These are phyloP conservation scores for Oscheius myriophilus DNA, from an alignment of 2,888 invertebrate species.

Conservation along the genomic window DNA sequence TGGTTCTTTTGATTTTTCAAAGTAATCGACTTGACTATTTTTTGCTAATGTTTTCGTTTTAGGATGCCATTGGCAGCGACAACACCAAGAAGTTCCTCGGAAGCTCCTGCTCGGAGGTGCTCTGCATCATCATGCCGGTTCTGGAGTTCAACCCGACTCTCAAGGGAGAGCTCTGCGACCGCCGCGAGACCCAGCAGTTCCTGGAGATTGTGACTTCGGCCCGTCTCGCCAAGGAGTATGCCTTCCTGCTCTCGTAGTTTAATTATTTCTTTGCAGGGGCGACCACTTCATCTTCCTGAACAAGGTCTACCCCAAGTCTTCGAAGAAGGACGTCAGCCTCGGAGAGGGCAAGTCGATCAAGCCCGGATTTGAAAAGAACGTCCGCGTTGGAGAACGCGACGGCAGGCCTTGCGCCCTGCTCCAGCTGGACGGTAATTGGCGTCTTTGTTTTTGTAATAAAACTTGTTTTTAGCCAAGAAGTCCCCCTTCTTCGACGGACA, in stretches of 20 bases:
- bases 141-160: background rate
- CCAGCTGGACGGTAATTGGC: no score
- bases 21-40: no score
- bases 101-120: conserved; percentile 15
- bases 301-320: conserved; percentile 20
- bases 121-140: background rate
- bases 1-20: no score
- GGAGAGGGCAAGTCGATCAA: conserved; percentile 34
- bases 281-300: conserved; percentile 25
- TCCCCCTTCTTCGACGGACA: conserved; percentile 25
- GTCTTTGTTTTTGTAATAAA: background rate
- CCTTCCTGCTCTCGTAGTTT: background rate
- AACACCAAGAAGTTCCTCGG: conserved; percentile 11
- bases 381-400: conserved; percentile 26
- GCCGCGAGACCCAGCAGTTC: conserved; percentile 24
- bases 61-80: conserved; percentile 9
- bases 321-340: conserved; percentile 23
- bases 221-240: conserved; percentile 11
- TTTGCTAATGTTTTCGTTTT: no score
- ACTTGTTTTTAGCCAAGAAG: conserved; percentile 23
- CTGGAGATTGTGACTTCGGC: conserved; percentile 24
- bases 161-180: background rate
- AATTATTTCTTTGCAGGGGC: no score
- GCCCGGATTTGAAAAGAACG: conserved; percentile 33
- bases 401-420: conserved; percentile 2